These are phyloP conservation scores for Saimiri boliviensis DNA, from an alignment of 2,113 vertebrate genomes.

Conservation along the genomic window DNA sequence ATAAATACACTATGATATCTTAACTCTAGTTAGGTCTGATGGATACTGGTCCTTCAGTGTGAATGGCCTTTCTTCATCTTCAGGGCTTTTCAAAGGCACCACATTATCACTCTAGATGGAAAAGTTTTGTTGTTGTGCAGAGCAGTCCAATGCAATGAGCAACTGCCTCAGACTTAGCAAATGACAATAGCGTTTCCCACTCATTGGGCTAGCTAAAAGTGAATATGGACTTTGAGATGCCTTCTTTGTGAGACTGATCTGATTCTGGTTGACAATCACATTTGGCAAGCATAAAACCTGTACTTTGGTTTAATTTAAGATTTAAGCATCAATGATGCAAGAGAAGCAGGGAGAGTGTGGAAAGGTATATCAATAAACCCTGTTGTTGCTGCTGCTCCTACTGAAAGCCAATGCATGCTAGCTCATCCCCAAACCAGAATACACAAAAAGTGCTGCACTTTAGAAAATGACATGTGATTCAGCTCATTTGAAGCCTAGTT, in stretches of 20 bases:
- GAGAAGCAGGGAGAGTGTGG: background rate
- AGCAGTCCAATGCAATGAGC: background rate
- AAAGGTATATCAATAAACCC: background rate
- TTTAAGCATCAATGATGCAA: background rate
- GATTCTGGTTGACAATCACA: background rate
- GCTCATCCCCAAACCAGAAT: background rate
- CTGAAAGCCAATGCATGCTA: background rate
- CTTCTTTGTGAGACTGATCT: background rate
- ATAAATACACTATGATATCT: background rate
- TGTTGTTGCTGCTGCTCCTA: background rate
- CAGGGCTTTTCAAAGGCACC: background rate
- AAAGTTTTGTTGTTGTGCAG: accelerated
- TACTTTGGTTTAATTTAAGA: background rate
- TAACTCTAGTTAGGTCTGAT: background rate
- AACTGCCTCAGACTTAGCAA: background rate
- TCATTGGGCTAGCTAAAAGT: background rate
- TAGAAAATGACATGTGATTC: background rate
- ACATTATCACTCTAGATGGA: accelerated
- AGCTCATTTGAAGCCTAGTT: background rate
- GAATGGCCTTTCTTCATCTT: accelerated
- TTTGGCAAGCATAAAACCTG: background rate
- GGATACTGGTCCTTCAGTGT: background rate
- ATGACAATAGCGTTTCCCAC: background rate
- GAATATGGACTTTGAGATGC: background rate
- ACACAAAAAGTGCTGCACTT: background rate